A percentile compares a stretch with the other conserved stretches of the same genome.
Conservation (phyloP, 2,113 vertebrate genomes). For the Paradoxurus hermaphroditus region DNA sequence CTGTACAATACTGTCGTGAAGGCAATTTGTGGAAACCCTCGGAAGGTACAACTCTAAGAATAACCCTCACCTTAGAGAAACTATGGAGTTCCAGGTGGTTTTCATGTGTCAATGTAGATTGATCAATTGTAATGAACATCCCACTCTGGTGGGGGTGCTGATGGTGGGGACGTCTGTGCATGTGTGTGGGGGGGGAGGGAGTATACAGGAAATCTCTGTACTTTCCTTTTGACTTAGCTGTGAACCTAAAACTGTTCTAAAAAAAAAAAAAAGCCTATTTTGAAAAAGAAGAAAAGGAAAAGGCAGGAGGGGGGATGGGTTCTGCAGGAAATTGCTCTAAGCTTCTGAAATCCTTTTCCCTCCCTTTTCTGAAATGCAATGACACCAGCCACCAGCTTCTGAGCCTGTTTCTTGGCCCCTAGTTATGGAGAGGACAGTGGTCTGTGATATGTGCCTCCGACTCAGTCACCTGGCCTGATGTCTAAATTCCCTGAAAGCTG, state of each 20-base stretch:
- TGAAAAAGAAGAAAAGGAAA: background rate
- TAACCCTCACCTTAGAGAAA: rapidly evolving
- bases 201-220: background rate
- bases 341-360: background rate
- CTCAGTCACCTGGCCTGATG: background rate
- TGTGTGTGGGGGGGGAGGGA: background rate
- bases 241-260: background rate
- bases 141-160: too few species aligned
- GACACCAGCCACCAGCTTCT: background rate
- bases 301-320: background rate
- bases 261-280: background rate
- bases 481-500: background rate
- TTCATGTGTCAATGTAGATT: background rate
- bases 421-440: background rate
- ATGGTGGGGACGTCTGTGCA: background rate
- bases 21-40: background rate
- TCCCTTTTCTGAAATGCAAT: background rate
- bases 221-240: background rate
- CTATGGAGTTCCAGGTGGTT: background rate
- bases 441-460: background rate
- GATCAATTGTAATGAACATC: background rate
- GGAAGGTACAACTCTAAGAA: background rate
- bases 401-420: background rate
- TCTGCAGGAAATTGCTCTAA: background rate
- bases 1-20: background rate